Base-by-base conservation (phyloP, 2,888 invertebrate species). In the Dicroscelio sp. region DNA sequence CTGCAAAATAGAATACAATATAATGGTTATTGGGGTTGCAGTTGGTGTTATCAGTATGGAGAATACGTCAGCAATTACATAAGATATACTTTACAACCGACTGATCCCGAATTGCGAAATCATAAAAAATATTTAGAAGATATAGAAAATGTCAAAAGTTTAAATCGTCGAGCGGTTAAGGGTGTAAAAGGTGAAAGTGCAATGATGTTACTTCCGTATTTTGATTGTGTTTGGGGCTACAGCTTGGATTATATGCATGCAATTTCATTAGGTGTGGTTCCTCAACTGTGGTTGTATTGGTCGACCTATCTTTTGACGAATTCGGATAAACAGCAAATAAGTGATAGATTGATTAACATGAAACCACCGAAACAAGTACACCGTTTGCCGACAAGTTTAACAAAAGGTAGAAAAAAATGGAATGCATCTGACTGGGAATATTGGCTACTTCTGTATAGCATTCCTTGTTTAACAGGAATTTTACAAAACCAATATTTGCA, bases 161-260 rank as follows among this genome's bases (percentile, higher is more conserved):
- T 8, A 12, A 43, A 14, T 12, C 8, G 43, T 12, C 43, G 8
- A 8, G 14, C 25, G 25, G 17, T 27, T 17, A 14, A 6, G 25
- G 83, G 84, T 17, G 84, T 84, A 14, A 84, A 84, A 84, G 84
- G 73, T 10, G 1, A 52, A 6, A 48, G 84, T 75, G 25, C 65
- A 8, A 23, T 90, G 25, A 55, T 71, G 30, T n/a, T 33, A 75
- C 10, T 90, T 30, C 23, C 20, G 8, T 1, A 17, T 3, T 86
- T 86, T 76, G 92, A 93, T 85, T 75, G 58, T 55, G 90, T 93
- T n/a, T 93, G 91, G 91, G 80, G 86, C 2, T 93, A 79, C 27
- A 71, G 86, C 10, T 38, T 55, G 2, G 92, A 93, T 10, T 84
- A 91, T 25, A 84, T 90, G 78, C 91, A 92, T 38, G 83, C 67